phyloP scores from a whole-genome alignment of 1,140 invertebrate genomes.

The Drosophila arawakana region DNA sequence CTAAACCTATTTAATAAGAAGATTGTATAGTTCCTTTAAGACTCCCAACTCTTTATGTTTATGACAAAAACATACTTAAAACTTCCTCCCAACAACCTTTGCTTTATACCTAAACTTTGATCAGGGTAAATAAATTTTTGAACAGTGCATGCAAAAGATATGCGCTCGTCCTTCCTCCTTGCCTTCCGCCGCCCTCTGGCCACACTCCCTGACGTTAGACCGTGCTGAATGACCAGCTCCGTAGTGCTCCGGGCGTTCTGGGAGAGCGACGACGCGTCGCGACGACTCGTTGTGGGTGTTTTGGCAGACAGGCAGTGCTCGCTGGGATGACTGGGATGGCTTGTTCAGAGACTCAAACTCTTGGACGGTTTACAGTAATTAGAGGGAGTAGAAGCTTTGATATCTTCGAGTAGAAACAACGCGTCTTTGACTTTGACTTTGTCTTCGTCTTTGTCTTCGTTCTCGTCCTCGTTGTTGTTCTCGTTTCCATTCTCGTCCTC shows the following conservation, averaged over 20 bases:
- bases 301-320: conserved; percentile 56
- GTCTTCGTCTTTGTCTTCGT: conserved; percentile 28
- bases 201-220: conserved; percentile 55
- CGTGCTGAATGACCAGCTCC: conserved; percentile 64
- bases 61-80: no score
- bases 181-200: background rate
- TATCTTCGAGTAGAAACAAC: conserved; percentile 64
- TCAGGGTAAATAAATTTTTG: no score
- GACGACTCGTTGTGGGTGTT: conserved; percentile 73
- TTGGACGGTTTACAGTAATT: conserved; percentile 63
- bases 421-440: conserved; percentile 5
- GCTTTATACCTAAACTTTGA: no score
- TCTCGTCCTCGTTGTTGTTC: conserved; percentile 19
- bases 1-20: no score
- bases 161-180: background rate
- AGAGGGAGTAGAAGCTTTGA: conserved; percentile 65
- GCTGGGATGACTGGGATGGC: conserved; percentile 22
- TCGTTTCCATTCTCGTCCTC: conserved; percentile 24
- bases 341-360: conserved; percentile 52
- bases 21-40: no score
- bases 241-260: conserved; percentile 60
- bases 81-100: no score
- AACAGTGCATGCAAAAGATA: background rate
- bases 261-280: conserved; percentile 61
- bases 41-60: no score